Evolutionary conservation across 2,113 vertebrate species (phyloP).

Genomic region (Promerops cafer): DNA sequence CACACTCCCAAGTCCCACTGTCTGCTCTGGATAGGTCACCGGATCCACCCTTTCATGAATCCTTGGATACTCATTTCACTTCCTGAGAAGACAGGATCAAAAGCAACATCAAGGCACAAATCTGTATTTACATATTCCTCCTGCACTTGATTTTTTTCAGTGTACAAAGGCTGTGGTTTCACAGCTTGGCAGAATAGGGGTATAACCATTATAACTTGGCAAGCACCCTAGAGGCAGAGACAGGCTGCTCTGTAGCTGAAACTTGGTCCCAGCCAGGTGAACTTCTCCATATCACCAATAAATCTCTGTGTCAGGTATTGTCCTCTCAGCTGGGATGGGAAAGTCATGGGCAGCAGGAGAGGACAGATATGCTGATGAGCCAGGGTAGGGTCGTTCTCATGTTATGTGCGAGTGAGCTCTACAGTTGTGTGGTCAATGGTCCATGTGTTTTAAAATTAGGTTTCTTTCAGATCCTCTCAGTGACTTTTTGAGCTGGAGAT

Average conservation of each 20-base stretch:
- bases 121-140: background rate
- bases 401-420: background rate
- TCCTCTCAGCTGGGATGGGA: background rate
- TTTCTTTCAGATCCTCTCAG: background rate
- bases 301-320: background rate
- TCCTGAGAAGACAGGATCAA: background rate
- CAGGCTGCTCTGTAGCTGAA: background rate
- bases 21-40: background rate
- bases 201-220: background rate
- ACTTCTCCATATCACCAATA: background rate
- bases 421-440: background rate
- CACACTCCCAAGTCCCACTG: background rate
- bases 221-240: background rate
- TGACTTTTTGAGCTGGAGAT: background rate
- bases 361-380: background rate
- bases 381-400: background rate
- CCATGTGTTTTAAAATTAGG: background rate
- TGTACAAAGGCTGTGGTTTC: background rate
- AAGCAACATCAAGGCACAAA: background rate
- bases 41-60: background rate
- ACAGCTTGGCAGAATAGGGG: background rate
- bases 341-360: background rate
- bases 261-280: background rate
- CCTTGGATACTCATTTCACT: background rate
- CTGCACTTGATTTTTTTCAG: background rate